These are phyloP conservation scores for Sarcophilus harrisii DNA, from an alignment of 2,797 vertebrate genomes.

Conservation along the genomic window DNA sequence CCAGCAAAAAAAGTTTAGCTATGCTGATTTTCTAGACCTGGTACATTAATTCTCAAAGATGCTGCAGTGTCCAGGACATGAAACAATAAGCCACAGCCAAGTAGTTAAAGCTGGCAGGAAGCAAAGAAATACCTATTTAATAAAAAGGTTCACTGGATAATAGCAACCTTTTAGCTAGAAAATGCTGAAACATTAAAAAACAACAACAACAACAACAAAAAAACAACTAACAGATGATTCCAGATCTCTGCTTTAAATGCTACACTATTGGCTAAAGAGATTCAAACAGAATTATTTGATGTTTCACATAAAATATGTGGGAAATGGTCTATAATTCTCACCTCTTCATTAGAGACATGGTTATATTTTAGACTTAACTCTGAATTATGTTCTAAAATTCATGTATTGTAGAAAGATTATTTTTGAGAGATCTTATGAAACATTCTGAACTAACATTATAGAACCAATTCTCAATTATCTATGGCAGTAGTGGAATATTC, in stretches of 20 bases:
- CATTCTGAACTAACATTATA: conserved; percentile 8
- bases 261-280: conserved; percentile 56
- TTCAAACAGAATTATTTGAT: conserved; percentile 20
- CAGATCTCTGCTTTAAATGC: conserved; percentile 29
- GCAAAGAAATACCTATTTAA: conserved; percentile 67
- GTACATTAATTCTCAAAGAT: conserved; percentile 55
- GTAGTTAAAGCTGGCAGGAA: conserved; percentile 69
- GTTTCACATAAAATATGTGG: not conserved
- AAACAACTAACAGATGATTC: conserved; percentile 31
- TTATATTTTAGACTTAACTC: conserved; percentile 25
- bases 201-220: not conserved
- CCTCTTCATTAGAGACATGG: conserved; percentile 32
- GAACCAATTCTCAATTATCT: conserved; percentile 6
- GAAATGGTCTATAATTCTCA: conserved; percentile 44
- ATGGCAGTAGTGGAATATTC: not conserved
- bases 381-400: conserved; percentile 43
- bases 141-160: conserved; percentile 62
- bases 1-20: conserved; percentile 17
- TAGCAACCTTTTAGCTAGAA: conserved; percentile 67
- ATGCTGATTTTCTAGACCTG: not conserved
- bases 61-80: not conserved
- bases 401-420: conserved; percentile 37
- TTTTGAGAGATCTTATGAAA: conserved; percentile 9
- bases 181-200: conserved; percentile 72
- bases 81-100: conserved; percentile 52